Base-by-base conservation (phyloP, 2,113 vertebrate genomes). In the Cynoglossus semilaevis region DNA sequence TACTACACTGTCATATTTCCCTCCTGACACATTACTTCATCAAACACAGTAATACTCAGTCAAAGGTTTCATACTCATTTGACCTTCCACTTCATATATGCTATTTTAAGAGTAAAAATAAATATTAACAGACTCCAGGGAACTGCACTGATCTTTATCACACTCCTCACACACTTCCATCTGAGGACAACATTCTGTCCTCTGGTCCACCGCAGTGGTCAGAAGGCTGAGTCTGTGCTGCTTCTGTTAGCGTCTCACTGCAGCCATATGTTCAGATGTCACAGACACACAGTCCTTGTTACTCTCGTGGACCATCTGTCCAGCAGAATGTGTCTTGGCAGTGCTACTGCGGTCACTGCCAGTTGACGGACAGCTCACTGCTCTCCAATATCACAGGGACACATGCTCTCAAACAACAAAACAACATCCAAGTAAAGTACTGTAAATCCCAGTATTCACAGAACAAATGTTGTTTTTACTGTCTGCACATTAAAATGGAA, bases 271-370 rank as follows among this genome's bases (percentile, higher is more conserved):
- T 70, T 19, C 22, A 48, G 65, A 79, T 82, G 72, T 81, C 77
- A 70, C 29, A 63, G 76, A 37, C 72, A 52, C 70, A 64, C 44
- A 60, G 74, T 76, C 42, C 41, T 72, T 81, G 70, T 79, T 73
- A 71, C 53, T 84, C 72, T 81, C 72, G 72, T 44, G 45, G 71
- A 79, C 79, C 85, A 84, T 87, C 83, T 87, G 81, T 79, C 80
- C 75, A 71, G 58, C 77, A 79, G 81, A 73, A 69, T 19, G 53
- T 75, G 74, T 22, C 67, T 76, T 83, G 80, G 79, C 83, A 74
- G 50, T 40, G 59, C 62, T 42, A 58, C 34, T 45, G 43, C 64
- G 66, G 76, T 81, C 82, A 71, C 72, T 54, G 70, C 62, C 22
- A 59, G 72, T 80, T 80, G 76, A 84, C 75, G 80, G 79, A 80